phyloP scores from a whole-genome alignment of 2,113 vertebrate species.

The Datnioides undecimradiatus region DNA sequence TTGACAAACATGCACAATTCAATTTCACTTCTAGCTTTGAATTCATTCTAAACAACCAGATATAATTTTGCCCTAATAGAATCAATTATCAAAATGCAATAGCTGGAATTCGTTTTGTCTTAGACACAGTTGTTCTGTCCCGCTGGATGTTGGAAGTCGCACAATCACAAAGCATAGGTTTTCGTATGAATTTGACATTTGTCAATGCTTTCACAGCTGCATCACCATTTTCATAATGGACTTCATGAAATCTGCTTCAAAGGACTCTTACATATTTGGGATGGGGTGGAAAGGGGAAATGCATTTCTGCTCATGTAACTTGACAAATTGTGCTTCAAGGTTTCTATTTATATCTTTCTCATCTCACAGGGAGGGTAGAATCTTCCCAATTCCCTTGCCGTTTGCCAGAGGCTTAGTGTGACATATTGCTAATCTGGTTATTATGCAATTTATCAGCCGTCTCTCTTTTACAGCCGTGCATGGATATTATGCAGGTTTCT shows the following conservation, averaged over 20 bases:
- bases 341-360: constrained; percentile 85
- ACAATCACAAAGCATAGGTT: constrained; percentile 20
- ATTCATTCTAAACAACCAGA: constrained; percentile 21
- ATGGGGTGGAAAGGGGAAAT: constrained; percentile 46
- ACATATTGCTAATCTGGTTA: constrained; percentile 87
- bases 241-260: constrained; percentile 65
- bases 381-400: constrained; percentile 80
- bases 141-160: constrained; percentile 17
- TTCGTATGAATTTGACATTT: constrained; percentile 54
- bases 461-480: constrained; percentile 75
- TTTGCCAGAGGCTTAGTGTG: constrained; percentile 85
- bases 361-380: constrained; percentile 82
- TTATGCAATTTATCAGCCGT: constrained; percentile 85
- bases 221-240: constrained; percentile 63
- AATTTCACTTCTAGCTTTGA: constrained; percentile 22
- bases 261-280: constrained; percentile 58
- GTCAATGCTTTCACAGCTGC: constrained; percentile 51
- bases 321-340: constrained; percentile 83
- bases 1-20: constrained; percentile 33
- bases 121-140: neutral
- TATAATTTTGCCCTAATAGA: constrained; percentile 32
- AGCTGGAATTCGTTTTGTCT: constrained; percentile 23
- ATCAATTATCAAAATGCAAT: constrained; percentile 8
- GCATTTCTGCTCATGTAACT: constrained; percentile 76
- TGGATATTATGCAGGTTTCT: constrained; percentile 80